Evolutionary conservation across 2,113 vertebrate genomes (phyloP).

Genomic region (Notechis scutatus): DNA sequence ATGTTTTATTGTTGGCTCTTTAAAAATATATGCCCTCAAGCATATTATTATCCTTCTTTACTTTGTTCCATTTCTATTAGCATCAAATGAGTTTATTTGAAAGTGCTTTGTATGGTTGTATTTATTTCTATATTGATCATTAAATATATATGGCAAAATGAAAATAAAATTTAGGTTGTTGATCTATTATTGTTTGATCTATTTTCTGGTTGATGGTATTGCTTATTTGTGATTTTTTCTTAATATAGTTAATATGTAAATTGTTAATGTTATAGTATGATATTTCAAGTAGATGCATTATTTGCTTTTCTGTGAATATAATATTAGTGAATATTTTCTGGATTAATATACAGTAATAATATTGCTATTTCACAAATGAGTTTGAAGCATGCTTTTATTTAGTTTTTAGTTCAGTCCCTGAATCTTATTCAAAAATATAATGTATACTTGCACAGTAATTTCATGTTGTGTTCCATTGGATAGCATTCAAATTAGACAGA

Average conservation of each 20-base stretch:
- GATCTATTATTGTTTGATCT: background rate
- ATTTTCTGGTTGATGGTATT: background rate
- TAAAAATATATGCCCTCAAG: background rate
- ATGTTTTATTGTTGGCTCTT: background rate
- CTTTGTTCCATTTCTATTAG: background rate
- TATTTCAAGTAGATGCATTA: background rate
- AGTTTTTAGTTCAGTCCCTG: background rate
- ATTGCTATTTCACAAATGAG: background rate
- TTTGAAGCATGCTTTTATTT: background rate
- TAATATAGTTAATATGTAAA: background rate
- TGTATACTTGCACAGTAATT: background rate
- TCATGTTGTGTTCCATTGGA: background rate
- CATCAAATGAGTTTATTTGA: background rate
- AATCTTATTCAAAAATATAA: background rate
- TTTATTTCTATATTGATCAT: background rate
- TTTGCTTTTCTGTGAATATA: background rate
- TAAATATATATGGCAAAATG: background rate
- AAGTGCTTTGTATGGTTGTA: background rate
- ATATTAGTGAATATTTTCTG: background rate
- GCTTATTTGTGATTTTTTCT: background rate
- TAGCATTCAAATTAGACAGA: slow-evolving; percentile 2
- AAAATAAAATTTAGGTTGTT: background rate
- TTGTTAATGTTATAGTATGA: background rate
- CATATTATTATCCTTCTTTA: background rate
- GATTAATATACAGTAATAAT: background rate